phyloP scores from a whole-genome alignment of 2,113 vertebrate species.

The Calidris pygmaea region DNA sequence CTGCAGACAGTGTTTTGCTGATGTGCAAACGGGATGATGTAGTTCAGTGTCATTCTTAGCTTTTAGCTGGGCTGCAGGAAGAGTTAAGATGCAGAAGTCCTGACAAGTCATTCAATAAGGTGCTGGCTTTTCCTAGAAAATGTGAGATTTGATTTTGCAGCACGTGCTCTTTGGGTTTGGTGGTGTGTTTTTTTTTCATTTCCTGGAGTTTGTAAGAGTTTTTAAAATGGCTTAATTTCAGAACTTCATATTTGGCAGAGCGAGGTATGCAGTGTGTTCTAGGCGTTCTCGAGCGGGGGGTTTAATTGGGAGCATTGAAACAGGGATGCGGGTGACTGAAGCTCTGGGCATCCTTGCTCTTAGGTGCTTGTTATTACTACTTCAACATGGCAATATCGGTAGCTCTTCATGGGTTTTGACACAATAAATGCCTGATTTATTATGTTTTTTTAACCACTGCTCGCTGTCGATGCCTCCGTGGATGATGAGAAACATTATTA shows the following conservation, averaged over 20 bases:
- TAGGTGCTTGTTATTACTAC: not conserved
- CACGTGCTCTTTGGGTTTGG: not conserved
- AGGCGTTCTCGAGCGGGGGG: not conserved
- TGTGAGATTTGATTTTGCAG: not conserved
- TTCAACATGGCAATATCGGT: too few species aligned
- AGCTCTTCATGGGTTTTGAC: not conserved
- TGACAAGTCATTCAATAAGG: not conserved
- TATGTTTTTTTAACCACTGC: not conserved
- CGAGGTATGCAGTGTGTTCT: accelerated
- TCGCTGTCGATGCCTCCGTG: not conserved
- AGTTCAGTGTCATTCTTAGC: not conserved
- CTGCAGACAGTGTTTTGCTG: not conserved
- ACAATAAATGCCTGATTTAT: too few species aligned
- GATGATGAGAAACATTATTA: not conserved
- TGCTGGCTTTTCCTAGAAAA: accelerated
- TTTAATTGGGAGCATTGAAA: not conserved
- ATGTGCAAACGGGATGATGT: too few species aligned
- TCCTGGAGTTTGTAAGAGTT: not conserved
- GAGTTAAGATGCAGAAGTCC: not conserved
- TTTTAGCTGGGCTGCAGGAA: not conserved
- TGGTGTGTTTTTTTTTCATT: not conserved
- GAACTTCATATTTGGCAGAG: not conserved
- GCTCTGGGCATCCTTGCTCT: not conserved
- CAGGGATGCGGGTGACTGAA: not conserved
- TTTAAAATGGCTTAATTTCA: not conserved